Percentiles rank a stretch among this genome's conserved stretches.
These are phyloP conservation scores for Iselma pallidipennis DNA, from an alignment of 2,888 invertebrate genomes.

Conservation along the genomic window DNA sequence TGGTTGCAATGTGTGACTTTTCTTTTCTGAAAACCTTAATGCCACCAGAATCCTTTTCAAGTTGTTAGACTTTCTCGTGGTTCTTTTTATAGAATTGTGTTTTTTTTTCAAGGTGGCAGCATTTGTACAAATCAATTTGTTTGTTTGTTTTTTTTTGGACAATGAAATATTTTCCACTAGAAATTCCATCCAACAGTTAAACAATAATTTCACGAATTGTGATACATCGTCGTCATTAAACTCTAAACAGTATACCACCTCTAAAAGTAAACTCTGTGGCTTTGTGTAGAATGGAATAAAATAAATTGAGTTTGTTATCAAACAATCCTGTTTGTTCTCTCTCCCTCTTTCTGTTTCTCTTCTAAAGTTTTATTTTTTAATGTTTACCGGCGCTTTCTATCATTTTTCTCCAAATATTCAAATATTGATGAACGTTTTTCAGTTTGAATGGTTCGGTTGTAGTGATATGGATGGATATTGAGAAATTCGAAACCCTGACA, in stretches of 20 bases:
- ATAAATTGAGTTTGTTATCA: slow-evolving; percentile 9
- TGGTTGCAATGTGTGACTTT: not conserved
- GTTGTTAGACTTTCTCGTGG: not conserved
- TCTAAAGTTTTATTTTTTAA: not conserved
- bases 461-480: slow-evolving; percentile 20
- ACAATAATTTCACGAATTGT: not conserved
- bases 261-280: not conserved
- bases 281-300: slow-evolving; percentile 4
- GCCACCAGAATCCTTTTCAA: not conserved
- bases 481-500: slow-evolving; percentile 36
- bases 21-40: not conserved
- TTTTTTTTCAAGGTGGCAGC: not conserved
- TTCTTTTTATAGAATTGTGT: too few species aligned
- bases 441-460: too few species aligned
- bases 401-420: not conserved
- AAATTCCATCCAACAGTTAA: not conserved
- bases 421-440: too few species aligned
- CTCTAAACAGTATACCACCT: not conserved
- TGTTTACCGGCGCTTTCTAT: not conserved
- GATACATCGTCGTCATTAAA: not conserved
- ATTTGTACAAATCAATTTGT: not conserved
- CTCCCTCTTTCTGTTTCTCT: not conserved
- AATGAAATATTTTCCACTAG: not conserved
- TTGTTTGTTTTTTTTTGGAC: not conserved
- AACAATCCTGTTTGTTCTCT: slow-evolving; percentile 3